Evolutionary conservation across 2,888 invertebrate species (phyloP).

Genomic region (Flabesymbios commensalis): DNA sequence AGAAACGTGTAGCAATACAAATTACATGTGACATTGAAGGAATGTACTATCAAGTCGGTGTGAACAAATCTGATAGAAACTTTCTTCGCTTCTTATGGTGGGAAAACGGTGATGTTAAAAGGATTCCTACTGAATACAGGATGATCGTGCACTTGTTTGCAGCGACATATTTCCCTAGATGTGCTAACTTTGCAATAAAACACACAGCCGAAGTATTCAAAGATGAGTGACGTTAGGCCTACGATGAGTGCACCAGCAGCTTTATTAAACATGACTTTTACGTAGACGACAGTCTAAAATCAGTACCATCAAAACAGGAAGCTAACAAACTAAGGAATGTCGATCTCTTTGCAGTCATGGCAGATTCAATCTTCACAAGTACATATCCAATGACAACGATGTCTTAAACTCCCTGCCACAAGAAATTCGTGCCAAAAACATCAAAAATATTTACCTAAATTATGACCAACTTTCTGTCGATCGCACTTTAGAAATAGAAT

Average conservation of each 20-base stretch:
- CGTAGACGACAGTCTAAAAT: conserved; percentile 1
- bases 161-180: not conserved
- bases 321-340: not conserved
- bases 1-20: not conserved
- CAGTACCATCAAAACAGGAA: not conserved
- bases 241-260: too few relatives aligned
- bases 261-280: conserved; percentile 1
- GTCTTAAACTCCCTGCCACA: not conserved
- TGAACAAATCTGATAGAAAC: not conserved
- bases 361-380: not conserved
- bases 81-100: not conserved
- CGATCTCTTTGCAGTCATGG: not conserved
- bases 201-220: not conserved
- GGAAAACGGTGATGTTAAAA: not conserved
- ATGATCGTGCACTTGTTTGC: conserved; percentile 1
- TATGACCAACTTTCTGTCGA: not conserved
- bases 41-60: not conserved
- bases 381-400: not conserved
- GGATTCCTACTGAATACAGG: not conserved
- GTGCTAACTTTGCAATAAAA: not conserved
- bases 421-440: not conserved
- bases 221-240: too few relatives aligned
- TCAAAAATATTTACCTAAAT: not conserved
- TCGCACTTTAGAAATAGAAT: not conserved
- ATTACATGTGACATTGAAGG: conserved; percentile 4